A percentile compares a stretch with the other conserved stretches of the same genome.
Evolutionary conservation across 2,113 vertebrate genomes (phyloP).

Genomic region (Lepisosteus oculatus): DNA sequence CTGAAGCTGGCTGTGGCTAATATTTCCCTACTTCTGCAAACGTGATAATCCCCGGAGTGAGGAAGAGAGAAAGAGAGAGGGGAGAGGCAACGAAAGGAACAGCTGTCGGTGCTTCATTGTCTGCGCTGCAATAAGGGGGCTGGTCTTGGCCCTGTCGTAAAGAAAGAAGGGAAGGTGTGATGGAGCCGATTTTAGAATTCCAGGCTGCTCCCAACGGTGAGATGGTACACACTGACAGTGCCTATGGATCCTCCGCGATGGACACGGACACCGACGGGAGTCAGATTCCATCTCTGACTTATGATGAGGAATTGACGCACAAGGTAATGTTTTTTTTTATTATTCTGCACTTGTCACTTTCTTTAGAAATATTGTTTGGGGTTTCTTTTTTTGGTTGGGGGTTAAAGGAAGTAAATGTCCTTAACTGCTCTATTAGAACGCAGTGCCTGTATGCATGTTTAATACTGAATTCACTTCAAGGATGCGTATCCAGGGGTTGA

Average conservation of each 20-base stretch:
- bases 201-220: constrained; percentile 54
- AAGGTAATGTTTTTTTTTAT: constrained; percentile 53
- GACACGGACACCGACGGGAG: constrained; percentile 36
- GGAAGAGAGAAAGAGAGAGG: neutral
- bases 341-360: no score
- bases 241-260: constrained; percentile 43
- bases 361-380: no score
- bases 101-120: neutral
- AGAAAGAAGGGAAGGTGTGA: constrained; percentile 44
- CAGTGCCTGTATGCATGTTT: no score
- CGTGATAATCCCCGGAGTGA: constrained; percentile 20
- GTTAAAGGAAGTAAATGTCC: no score
- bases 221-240: constrained; percentile 49
- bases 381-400: no score
- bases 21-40: neutral
- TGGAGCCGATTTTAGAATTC: constrained; percentile 55
- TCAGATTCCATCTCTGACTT: constrained; percentile 38
- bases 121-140: neutral
- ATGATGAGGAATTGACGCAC: constrained; percentile 69
- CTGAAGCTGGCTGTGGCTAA: neutral
- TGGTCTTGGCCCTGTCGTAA: neutral
- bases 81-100: no score
- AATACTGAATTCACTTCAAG: no score
- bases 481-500: no score
- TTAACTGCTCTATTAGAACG: no score